These are phyloP conservation scores for Peromyscus californicus DNA, from an alignment of 2,113 vertebrate genomes.

Conservation along the genomic window DNA sequence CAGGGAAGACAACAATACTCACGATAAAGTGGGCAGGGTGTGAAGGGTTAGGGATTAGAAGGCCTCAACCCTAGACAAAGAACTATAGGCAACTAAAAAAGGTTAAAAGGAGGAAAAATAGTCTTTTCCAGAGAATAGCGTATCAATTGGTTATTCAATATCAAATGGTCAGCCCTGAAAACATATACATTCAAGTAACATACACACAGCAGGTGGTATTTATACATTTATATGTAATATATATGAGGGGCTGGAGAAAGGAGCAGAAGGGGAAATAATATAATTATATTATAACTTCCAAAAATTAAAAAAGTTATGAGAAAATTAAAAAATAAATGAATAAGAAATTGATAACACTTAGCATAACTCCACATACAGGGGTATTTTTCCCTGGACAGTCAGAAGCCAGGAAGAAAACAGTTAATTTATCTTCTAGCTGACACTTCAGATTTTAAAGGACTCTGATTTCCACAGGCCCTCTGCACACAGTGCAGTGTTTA, in stretches of 20 bases:
- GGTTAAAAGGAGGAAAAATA: neutral
- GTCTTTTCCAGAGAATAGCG: neutral
- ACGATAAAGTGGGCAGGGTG: no score
- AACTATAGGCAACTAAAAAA: neutral
- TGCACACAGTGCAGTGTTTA: neutral
- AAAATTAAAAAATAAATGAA: neutral
- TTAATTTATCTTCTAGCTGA: neutral
- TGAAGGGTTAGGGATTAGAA: neutral
- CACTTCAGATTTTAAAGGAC: neutral
- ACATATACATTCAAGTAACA: neutral
- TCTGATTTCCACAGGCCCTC: neutral
- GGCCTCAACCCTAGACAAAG: neutral
- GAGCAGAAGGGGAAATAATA: neutral
- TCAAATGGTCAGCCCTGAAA: neutral
- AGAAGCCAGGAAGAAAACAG: neutral
- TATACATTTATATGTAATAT: neutral
- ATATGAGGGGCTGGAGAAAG: neutral
- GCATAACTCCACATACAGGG: neutral
- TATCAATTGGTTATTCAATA: neutral
- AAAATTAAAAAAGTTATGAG: neutral
- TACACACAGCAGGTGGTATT: neutral
- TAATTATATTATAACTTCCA: neutral
- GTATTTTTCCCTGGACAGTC: neutral
- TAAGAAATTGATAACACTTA: neutral
- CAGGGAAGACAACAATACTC: no score